Evolutionary conservation across 2,797 vertebrate species (phyloP).

Genomic region (Cetoscarus ocellatus): DNA sequence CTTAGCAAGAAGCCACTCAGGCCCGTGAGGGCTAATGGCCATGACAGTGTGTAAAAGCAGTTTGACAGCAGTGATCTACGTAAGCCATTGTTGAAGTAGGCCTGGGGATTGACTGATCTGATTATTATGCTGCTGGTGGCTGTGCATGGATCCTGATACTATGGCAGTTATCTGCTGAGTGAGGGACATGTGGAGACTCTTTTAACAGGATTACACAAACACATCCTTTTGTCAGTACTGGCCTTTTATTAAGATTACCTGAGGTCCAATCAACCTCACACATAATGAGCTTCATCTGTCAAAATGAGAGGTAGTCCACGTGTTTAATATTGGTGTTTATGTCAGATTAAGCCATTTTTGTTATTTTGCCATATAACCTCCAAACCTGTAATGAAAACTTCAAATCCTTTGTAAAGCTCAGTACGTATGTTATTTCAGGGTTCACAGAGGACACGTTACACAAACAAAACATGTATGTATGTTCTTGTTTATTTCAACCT

Average conservation of each 20-base stretch:
- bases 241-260: constrained; percentile 16
- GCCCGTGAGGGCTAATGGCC: constrained; percentile 90
- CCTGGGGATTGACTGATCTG: constrained; percentile 87
- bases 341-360: neutral
- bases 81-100: constrained; percentile 91
- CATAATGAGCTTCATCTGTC: constrained; percentile 2
- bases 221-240: constrained; percentile 13
- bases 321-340: neutral
- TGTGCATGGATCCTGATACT: constrained; percentile 84
- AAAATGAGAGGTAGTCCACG: constrained; percentile 1
- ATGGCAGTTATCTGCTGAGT: constrained; percentile 23
- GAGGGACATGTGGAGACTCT: constrained; percentile 15
- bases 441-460: too few species aligned
- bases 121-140: constrained; percentile 92
- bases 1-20: constrained; percentile 88
- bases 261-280: neutral
- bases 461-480: too few species aligned
- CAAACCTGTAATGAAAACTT: neutral
- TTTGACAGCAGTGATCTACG: constrained; percentile 96
- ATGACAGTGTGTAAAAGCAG: constrained; percentile 96
- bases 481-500: too few species aligned
- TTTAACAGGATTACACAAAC: constrained; percentile 15
- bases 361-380: neutral
- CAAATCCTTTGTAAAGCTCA: neutral
- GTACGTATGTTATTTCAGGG: too few species aligned